Conservation (phyloP, 2,797 vertebrate species). For the Enteromius argenteus region DNA sequence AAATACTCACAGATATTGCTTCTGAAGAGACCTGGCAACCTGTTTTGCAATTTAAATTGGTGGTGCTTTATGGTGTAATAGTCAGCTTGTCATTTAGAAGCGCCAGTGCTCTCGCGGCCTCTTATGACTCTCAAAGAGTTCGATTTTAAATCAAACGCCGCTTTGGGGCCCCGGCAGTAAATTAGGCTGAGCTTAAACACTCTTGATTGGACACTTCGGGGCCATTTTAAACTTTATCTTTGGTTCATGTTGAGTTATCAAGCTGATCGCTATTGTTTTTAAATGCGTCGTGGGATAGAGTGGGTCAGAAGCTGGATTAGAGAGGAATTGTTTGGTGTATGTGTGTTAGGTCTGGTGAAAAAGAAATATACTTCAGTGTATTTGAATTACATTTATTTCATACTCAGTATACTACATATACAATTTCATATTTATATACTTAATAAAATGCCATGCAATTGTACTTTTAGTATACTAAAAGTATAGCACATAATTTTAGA, state of each 20-base stretch:
- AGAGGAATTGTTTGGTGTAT: background rate
- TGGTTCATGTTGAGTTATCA: background rate
- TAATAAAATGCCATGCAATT: too few relatives aligned
- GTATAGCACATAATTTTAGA: too few relatives aligned
- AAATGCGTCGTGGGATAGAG: background rate
- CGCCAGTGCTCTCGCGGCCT: constrained; percentile 58
- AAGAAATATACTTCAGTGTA: too few relatives aligned
- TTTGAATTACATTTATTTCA: too few relatives aligned
- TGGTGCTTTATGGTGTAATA: constrained; percentile 60
- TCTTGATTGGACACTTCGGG: constrained; percentile 32
- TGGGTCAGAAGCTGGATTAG: background rate
- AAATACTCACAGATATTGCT: constrained; percentile 80
- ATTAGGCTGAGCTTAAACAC: constrained; percentile 55
- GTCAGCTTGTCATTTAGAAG: constrained; percentile 68
- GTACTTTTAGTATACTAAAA: too few relatives aligned
- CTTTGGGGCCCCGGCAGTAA: constrained; percentile 54
- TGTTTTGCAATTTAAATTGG: constrained; percentile 82
- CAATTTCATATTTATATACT: too few relatives aligned
- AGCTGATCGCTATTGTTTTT: background rate
- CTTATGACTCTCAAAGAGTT: constrained; percentile 57
- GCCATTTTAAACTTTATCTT: constrained; percentile 22
- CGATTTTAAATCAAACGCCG: constrained; percentile 67
- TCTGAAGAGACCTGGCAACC: constrained; percentile 76
- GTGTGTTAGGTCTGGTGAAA: background rate
- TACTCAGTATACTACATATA: too few relatives aligned